A percentile compares a stretch with the other conserved stretches of the same genome.
phyloP scores from a whole-genome alignment of 2,113 vertebrate species.

The Amazona vittata region DNA sequence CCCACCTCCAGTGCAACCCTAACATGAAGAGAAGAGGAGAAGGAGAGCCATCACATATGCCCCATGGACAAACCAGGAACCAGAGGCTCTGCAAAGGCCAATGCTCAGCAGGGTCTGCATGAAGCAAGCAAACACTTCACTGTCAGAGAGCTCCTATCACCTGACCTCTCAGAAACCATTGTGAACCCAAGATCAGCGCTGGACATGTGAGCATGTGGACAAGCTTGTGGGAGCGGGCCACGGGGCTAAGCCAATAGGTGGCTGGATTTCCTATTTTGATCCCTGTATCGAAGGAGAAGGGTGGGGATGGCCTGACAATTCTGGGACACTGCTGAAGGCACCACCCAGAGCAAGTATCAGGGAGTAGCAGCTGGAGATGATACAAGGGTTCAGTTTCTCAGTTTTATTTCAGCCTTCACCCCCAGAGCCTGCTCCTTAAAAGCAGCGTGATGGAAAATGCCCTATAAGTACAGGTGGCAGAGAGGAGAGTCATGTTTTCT shows the following conservation, averaged over 20 bases:
- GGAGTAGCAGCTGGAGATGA: not conserved
- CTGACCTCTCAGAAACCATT: not conserved
- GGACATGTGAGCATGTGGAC: rapidly evolving
- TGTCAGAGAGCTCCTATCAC: not conserved
- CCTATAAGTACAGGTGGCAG: not conserved
- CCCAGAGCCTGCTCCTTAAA: not conserved
- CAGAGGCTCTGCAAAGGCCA: not conserved
- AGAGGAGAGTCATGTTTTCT: not conserved
- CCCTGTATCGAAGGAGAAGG: not conserved
- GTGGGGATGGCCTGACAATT: not conserved
- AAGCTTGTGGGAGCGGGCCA: not conserved
- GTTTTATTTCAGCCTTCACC: not conserved
- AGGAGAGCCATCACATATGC: not conserved
- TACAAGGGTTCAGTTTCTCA: not conserved
- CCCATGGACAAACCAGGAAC: not conserved
- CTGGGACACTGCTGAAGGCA: constrained; percentile 17
- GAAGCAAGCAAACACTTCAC: not conserved
- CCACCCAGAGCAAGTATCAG: constrained; percentile 42
- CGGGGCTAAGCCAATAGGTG: not conserved
- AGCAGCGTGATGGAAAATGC: not conserved
- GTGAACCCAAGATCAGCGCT: not conserved
- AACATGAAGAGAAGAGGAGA: not conserved
- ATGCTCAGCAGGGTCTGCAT: not conserved
- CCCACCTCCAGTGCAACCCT: not conserved
- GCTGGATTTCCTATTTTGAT: not conserved